Base-by-base conservation (phyloP, 2,113 vertebrate species). In the Maccullochella peelii region DNA sequence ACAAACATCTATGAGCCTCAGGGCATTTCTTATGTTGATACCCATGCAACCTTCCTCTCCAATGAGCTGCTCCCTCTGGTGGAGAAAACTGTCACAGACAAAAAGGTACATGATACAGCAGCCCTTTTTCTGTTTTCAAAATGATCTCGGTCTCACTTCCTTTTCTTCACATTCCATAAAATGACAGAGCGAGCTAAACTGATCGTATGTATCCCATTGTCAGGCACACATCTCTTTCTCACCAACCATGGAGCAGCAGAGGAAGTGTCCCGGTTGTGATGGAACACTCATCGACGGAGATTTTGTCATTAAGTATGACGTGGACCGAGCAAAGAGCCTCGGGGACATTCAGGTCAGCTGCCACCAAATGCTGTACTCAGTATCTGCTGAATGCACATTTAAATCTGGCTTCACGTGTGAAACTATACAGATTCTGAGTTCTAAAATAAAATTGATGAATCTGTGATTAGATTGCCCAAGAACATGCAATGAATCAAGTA, bases 1-100 rank as follows among this genome's bases (percentile, higher is more conserved):
- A 90, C 96, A 84, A 93, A 97, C 77, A 96, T 99, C 86, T 97
- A 96, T 91, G 98, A 99, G 91, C 97, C 97, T 15, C 97, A 97
- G 73, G 97, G 97, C 16, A 96, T 99, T 87, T 83, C 92, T 67
- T 95, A 95, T 65, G 88, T 98, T 68, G 96, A 98, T 21, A 93
- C 94, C 1, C 84, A 96, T 62, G 96, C 95, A 82, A 96, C 96
- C 49, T 99, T 99, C 90, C 92, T 98, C 49, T 94, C 95, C 67
- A 96, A 97, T 87, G 96, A 99, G 1, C 84, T 97, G 72, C 95
- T 96, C 69, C 95, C 97, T 55, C 93, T 95, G 42, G 92, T 99
- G 92, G 93, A 96, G 90, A 98, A 97, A 94, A 94, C 95, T 15
- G 94, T 97, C 83, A 96, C 94, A 61, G 97, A 96, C 25, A 96